These are phyloP conservation scores for Rhabdophis nuchalis DNA, from an alignment of 2,797 vertebrate genomes.

Conservation along the genomic window DNA sequence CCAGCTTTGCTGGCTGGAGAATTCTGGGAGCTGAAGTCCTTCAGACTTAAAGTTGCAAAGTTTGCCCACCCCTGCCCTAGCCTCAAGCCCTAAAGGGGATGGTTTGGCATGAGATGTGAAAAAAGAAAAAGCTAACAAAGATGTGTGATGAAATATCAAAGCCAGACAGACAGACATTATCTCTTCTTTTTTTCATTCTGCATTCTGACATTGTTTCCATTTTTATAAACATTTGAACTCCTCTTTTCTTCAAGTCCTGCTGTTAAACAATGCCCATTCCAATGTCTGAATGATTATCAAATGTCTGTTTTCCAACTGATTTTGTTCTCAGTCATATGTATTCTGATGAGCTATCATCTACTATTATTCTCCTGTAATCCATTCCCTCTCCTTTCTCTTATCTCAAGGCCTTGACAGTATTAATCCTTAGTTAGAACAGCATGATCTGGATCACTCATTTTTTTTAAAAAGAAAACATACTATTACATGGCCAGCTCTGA, in stretches of 20 bases:
- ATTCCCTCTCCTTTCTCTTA: background rate
- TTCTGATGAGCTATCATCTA: slow-evolving; percentile 11
- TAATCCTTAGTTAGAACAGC: background rate
- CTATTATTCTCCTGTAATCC: background rate
- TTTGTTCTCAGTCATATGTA: background rate
- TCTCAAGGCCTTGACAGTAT: background rate
- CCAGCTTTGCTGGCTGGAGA: no score
- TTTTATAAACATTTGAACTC: slow-evolving; percentile 44
- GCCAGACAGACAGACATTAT: background rate
- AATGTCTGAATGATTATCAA: slow-evolving; percentile 43
- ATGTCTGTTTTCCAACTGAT: slow-evolving; percentile 10
- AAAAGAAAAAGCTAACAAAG: background rate
- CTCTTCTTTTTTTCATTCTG: slow-evolving; percentile 24
- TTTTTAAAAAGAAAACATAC: background rate
- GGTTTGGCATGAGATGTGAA: background rate
- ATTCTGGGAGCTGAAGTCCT: no score
- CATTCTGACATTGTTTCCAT: slow-evolving; percentile 42
- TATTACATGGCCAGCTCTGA: background rate
- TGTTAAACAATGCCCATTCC: slow-evolving; percentile 50
- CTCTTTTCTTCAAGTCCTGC: slow-evolving; percentile 41
- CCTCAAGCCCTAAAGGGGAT: background rate
- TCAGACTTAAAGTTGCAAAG: no score
- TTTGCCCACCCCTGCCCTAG: no score
- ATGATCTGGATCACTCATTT: background rate
- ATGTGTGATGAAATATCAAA: background rate